Evolutionary conservation across 2,797 vertebrate genomes (phyloP).

Genomic region (Cheirogaleus major): DNA sequence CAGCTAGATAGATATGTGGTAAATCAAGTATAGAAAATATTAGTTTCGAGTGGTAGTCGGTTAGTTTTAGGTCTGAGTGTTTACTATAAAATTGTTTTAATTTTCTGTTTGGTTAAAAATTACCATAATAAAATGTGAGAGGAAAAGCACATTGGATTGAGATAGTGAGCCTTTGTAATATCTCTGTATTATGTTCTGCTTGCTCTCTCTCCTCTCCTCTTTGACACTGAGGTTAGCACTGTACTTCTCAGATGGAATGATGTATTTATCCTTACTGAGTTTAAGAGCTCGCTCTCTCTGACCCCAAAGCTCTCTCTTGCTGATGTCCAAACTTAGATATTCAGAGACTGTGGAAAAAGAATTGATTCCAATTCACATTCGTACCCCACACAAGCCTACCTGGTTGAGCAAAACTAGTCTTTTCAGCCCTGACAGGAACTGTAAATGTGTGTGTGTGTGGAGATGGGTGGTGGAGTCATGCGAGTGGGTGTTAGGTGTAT

Average conservation of each 20-base stretch:
- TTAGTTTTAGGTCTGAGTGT: background rate
- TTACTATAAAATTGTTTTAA: background rate
- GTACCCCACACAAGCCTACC: background rate
- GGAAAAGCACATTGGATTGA: rapidly evolving
- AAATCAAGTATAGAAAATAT: background rate
- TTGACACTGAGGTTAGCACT: background rate
- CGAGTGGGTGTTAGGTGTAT: background rate
- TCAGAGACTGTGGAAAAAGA: background rate
- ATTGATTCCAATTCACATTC: background rate
- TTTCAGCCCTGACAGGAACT: background rate
- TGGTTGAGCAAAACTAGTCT: background rate
- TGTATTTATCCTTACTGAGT: background rate
- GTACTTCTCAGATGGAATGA: background rate
- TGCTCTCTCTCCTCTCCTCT: background rate
- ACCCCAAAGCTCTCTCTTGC: background rate
- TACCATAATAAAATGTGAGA: background rate
- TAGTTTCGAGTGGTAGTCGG: background rate
- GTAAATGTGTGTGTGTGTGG: background rate
- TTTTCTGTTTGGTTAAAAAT: background rate
- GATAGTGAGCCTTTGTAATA: background rate
- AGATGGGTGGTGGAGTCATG: background rate
- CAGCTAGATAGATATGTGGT: background rate
- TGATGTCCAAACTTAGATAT: background rate
- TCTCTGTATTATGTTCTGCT: rapidly evolving
- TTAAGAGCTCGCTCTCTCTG: background rate